phyloP scores from a whole-genome alignment of 2,113 vertebrate genomes.

The Mormoops blainvillei region DNA sequence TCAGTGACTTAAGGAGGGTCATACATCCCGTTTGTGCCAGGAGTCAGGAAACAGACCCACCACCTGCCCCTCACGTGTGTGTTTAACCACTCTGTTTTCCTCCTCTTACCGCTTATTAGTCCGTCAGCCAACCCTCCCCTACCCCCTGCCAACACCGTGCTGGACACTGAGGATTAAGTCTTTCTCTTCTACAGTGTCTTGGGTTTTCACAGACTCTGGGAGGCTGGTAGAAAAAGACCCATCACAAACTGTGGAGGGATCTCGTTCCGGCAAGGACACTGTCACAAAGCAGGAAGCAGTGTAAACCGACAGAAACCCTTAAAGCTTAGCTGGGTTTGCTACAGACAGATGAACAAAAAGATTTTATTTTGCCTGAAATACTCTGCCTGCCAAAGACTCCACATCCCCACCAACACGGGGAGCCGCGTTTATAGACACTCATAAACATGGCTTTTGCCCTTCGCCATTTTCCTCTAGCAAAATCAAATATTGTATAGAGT shows the following conservation, averaged over 20 bases:
- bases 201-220: background rate
- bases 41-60: background rate
- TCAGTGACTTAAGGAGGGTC: background rate
- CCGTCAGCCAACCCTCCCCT: too few relatives aligned
- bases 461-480: background rate
- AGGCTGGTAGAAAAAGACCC: background rate
- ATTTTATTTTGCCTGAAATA: background rate
- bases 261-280: background rate
- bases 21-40: background rate
- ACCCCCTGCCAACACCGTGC: background rate
- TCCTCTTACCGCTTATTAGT: background rate
- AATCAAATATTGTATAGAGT: background rate
- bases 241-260: too few relatives aligned
- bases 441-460: background rate
- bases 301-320: background rate
- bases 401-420: rapidly evolving
- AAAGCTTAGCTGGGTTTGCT: background rate
- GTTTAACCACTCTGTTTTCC: background rate
- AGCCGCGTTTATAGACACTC: background rate
- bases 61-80: background rate
- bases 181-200: background rate
- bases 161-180: background rate
- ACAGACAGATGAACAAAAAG: background rate
- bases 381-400: background rate
- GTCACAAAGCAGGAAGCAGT: background rate